Evolutionary conservation across 2,888 invertebrate species (phyloP).

Genomic region (Onchidella celtica): DNA sequence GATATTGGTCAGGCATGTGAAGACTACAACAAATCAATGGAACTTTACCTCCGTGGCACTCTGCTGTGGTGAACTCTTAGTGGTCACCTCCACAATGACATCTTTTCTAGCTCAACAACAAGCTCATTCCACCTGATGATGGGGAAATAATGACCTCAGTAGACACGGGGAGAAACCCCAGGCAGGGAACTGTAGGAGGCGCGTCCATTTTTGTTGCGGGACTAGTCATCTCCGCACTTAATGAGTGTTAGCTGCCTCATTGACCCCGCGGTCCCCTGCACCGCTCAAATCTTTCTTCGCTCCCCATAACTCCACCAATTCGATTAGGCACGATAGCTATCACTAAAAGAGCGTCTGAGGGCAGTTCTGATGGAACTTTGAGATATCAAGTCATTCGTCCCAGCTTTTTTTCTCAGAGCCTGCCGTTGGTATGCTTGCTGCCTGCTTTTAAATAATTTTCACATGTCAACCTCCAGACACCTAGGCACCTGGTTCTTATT

Average conservation of each 20-base stretch:
- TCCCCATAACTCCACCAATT: background rate
- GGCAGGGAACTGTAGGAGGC: too few species aligned
- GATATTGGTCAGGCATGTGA: too few species aligned
- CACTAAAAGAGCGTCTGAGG: background rate
- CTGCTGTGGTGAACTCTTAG: too few species aligned
- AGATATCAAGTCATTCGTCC: background rate
- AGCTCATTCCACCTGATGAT: background rate
- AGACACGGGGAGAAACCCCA: too few species aligned
- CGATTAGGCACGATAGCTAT: background rate
- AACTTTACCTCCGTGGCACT: too few species aligned
- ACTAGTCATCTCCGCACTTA: background rate
- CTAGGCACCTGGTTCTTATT: too few species aligned
- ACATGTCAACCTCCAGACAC: too few species aligned
- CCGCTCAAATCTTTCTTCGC: background rate
- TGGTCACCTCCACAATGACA: background rate
- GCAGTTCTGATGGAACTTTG: background rate
- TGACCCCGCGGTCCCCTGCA: background rate
- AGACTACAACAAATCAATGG: too few species aligned
- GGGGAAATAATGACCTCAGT: background rate
- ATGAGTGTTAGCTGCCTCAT: background rate
- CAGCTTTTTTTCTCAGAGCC: too few species aligned
- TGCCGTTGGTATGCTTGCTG: too few species aligned
- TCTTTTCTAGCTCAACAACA: background rate
- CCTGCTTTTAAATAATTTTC: too few species aligned
- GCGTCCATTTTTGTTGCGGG: background rate